phyloP scores from a whole-genome alignment of 2,888 invertebrate species.

The Chalcis sispes region DNA sequence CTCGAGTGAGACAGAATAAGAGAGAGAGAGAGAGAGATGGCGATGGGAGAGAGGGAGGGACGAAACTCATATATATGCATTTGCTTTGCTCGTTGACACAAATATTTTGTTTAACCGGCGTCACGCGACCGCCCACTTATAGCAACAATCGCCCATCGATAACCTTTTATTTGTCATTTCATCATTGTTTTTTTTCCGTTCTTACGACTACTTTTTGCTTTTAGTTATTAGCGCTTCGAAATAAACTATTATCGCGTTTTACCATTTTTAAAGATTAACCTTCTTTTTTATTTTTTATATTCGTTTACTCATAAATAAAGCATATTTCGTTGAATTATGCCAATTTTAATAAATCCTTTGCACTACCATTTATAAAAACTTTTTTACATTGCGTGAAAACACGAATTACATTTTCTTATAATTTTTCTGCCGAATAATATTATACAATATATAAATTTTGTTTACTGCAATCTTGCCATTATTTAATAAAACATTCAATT shows the following conservation, averaged over 20 bases:
- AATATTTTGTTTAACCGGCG: conserved; percentile 65
- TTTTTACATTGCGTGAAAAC: too few relatives aligned
- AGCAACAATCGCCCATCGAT: conserved; percentile 38
- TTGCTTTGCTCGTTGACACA: conserved; percentile 63
- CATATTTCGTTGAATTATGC: too few relatives aligned
- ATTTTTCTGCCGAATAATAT: too few relatives aligned
- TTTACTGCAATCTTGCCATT: too few relatives aligned
- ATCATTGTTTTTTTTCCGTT: background rate
- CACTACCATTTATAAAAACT: too few relatives aligned
- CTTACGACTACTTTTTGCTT: conserved; percentile 3
- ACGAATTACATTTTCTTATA: too few relatives aligned
- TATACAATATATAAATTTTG: too few relatives aligned
- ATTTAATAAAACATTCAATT: too few relatives aligned
- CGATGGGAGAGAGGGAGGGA: conserved; percentile 39
- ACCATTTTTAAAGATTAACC: too few relatives aligned
- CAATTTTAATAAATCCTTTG: too few relatives aligned
- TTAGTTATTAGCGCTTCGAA: background rate
- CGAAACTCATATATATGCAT: conserved; percentile 17
- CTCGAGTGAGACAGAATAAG: too few relatives aligned
- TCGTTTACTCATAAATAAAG: too few relatives aligned
- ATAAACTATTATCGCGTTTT: conserved; percentile 27
- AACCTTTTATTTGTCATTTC: conserved; percentile 22
- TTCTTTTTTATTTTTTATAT: background rate
- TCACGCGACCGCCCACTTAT: conserved; percentile 46
- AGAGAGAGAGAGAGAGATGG: conserved; percentile 39